Evolutionary conservation across 2,888 invertebrate genomes (phyloP).

Genomic region (Mechanitis mazaeus): DNA sequence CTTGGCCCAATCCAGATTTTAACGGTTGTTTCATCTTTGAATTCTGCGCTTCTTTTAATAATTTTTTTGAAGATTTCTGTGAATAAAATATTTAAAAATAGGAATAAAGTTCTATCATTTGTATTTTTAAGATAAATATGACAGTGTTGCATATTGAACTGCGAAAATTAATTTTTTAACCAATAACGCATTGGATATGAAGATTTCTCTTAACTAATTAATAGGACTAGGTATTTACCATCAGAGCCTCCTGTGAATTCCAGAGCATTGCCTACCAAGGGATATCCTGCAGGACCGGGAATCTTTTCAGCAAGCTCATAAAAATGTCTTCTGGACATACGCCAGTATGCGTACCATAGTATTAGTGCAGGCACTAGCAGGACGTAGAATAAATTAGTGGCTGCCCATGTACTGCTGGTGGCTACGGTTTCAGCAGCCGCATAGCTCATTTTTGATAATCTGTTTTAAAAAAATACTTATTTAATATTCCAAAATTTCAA

Average conservation of each 20-base stretch:
- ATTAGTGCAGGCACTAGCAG: slow-evolving; percentile 83
- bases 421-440: slow-evolving; percentile 62
- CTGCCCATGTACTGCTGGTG: slow-evolving; percentile 71
- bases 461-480: background rate
- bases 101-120: background rate
- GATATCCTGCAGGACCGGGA: slow-evolving; percentile 83
- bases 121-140: background rate
- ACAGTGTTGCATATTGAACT: too few species aligned
- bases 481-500: too few species aligned
- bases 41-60: slow-evolving; percentile 72
- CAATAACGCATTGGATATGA: too few species aligned
- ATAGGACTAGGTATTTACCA: slow-evolving; percentile 63
- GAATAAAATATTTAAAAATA: background rate
- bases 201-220: background rate
- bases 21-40: slow-evolving; percentile 72
- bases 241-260: slow-evolving; percentile 84
- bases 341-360: slow-evolving; percentile 86
- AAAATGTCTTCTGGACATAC: slow-evolving; percentile 82
- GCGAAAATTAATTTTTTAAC: too few species aligned
- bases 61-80: slow-evolving; percentile 83
- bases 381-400: slow-evolving; percentile 82
- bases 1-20: slow-evolving; percentile 88
- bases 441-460: slow-evolving; percentile 50
- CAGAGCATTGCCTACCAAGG: slow-evolving; percentile 84
- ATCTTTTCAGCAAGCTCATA: slow-evolving; percentile 83